phyloP scores from a whole-genome alignment of 2,888 invertebrate species.

The Mimas tiliae region DNA sequence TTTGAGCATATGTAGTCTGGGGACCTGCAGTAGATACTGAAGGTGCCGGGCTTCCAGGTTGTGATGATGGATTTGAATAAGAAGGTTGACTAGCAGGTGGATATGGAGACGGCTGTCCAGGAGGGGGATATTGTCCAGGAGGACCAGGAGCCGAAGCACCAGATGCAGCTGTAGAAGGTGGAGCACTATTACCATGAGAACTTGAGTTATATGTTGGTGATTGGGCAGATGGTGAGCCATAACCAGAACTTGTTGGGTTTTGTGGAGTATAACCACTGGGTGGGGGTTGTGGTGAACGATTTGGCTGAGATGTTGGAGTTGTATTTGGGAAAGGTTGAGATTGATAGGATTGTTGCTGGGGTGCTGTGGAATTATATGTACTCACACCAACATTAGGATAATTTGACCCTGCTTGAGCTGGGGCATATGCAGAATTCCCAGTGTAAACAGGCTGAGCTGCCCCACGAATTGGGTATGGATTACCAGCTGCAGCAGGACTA shows the following conservation, averaged over 20 bases:
- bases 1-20: constrained; percentile 82
- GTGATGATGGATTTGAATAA: constrained; percentile 83
- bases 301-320: constrained; percentile 80
- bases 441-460: constrained; percentile 75
- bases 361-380: constrained; percentile 76
- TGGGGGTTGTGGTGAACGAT: constrained; percentile 84
- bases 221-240: constrained; percentile 87
- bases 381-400: constrained; percentile 80
- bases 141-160: constrained; percentile 81
- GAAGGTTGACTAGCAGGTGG: constrained; percentile 86
- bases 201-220: constrained; percentile 87
- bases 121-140: constrained; percentile 86
- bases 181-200: constrained; percentile 80
- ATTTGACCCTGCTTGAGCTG: constrained; percentile 72
- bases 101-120: constrained; percentile 87
- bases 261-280: constrained; percentile 83
- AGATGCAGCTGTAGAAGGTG: constrained; percentile 77
- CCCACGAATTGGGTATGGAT: constrained; percentile 76
- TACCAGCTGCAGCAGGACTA: constrained; percentile 71
- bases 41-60: constrained; percentile 81
- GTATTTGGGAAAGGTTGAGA: constrained; percentile 80
- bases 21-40: constrained; percentile 84
- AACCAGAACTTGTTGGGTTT: constrained; percentile 83
- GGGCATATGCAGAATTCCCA: constrained; percentile 77
- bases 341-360: constrained; percentile 80